Evolutionary conservation across 2,888 invertebrate species (phyloP), one percentile per base, ranked within the genome.

Genomic region (Anodontia alba): DNA sequence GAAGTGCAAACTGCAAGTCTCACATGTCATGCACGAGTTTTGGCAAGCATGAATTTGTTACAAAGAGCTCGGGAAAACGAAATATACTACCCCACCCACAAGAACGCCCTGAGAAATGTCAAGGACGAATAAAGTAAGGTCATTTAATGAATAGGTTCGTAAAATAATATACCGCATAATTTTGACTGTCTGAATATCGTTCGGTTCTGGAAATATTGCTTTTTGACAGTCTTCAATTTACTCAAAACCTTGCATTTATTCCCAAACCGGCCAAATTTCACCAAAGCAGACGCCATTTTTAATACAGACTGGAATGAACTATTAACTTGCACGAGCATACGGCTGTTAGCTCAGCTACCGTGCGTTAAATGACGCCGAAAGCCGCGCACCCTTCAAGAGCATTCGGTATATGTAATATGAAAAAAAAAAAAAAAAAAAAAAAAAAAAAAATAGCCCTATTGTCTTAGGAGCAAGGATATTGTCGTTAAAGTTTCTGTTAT

Each of bases 221-320:
- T 1, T 1, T 36, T 8, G 8, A n/a, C 8, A 12, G 29, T 15
- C 20, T 46, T 62, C 31, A 71, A 17, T 49, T 57, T 73, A 12
- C 71, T 68, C 1, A 79, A 67, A 76, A 75, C 20, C n/a, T 42
- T 57, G 26, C 33, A 71, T 70, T 73, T 78, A 76, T 74, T 43
- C 3, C 76, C 72, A 66, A 78, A 70, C 73, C 81, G 78, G 57
- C 81, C 42, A 67, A 84, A 43, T 57, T 81, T 81, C 49, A 67
- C 42, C 31, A 80, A 76, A 70, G 86, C 83, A 81, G 86, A 84
- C 86, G 86, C 86, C 86, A 86, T 86, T 76, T 83, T 86, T 75
- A 17, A 5, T 62, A 33, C 3, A 3, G 10, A 46, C 46, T 46
- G n/a, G 5, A n/a, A n/a, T n/a, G n/a, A n/a, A n/a, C n/a, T n/a